phyloP scores from a whole-genome alignment of 1,140 invertebrate species.

The Euwallacea similis region DNA sequence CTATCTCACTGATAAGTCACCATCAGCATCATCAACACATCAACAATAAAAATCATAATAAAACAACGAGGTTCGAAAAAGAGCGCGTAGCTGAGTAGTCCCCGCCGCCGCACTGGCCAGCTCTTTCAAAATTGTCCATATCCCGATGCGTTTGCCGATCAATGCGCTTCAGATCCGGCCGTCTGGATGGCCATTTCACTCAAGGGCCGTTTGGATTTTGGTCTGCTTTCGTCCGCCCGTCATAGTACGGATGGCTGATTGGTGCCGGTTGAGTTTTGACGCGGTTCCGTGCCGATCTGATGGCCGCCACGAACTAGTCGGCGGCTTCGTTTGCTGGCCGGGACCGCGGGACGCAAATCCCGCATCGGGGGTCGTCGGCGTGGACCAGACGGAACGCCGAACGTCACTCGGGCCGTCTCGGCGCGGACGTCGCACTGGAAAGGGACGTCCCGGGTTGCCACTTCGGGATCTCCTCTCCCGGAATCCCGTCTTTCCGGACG shows the following conservation, averaged over 20 bases:
- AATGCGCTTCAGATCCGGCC: background rate
- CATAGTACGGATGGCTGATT: slow-evolving; percentile 7
- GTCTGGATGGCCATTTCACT: slow-evolving; percentile 2
- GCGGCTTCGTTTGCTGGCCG: slow-evolving; percentile 19
- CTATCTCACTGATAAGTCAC: slow-evolving; percentile 17
- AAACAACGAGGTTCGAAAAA: too few relatives aligned
- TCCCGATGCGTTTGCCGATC: background rate
- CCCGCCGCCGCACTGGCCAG: slow-evolving; percentile 11
- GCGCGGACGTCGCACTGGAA: background rate
- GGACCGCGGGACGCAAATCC: slow-evolving; percentile 8
- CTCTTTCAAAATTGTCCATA: slow-evolving; percentile 4
- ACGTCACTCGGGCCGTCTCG: slow-evolving; percentile 12
- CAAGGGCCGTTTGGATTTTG: background rate
- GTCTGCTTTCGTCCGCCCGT: slow-evolving; percentile 12
- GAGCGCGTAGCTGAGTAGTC: too few relatives aligned
- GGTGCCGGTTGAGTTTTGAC: slow-evolving; percentile 6
- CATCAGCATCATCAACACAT: background rate
- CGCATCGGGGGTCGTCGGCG: slow-evolving; percentile 12
- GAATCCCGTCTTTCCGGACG: background rate
- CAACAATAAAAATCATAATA: background rate
- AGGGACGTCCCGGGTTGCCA: background rate
- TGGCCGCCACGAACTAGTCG: slow-evolving; percentile 28
- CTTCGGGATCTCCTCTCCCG: background rate
- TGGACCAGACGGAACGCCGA: slow-evolving; percentile 6
- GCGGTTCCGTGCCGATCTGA: slow-evolving; percentile 25